Percentiles rank a stretch among this genome's conserved stretches.
These are phyloP conservation scores for Hycleus phaleratus DNA, from an alignment of 1,140 invertebrate genomes.

Conservation along the genomic window DNA sequence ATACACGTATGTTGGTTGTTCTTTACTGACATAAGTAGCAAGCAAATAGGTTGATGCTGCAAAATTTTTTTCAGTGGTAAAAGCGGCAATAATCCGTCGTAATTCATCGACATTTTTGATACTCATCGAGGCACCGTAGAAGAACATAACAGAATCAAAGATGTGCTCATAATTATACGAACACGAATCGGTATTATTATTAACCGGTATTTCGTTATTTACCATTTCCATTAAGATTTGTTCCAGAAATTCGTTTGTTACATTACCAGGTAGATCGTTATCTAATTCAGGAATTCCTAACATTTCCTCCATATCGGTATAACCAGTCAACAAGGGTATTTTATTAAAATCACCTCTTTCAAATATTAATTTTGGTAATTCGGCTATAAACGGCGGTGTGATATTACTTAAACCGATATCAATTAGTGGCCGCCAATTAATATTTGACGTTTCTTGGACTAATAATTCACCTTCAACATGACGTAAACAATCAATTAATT, in stretches of 20 bases:
- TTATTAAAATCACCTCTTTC: conserved; percentile 50
- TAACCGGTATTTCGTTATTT: conserved; percentile 48
- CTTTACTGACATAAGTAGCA: conserved; percentile 54
- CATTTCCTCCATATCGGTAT: conserved; percentile 70
- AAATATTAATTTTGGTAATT: conserved; percentile 54
- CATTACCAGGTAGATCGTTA: conserved; percentile 46
- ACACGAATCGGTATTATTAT: conserved; percentile 52
- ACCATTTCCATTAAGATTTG: conserved; percentile 53
- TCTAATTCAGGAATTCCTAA: conserved; percentile 50
- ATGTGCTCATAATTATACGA: conserved; percentile 59
- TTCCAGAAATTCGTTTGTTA: conserved; percentile 48
- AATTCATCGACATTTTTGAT: conserved; percentile 50
- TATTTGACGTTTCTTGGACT: conserved; percentile 52
- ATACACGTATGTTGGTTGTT: conserved; percentile 56
- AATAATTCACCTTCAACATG: conserved; percentile 49
- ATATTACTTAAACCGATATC: conserved; percentile 62
- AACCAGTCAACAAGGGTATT: conserved; percentile 64
- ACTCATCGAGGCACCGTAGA: conserved; percentile 52
- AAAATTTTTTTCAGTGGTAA: conserved; percentile 66
- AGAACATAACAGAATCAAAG: conserved; percentile 65
- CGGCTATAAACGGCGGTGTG: conserved; percentile 55
- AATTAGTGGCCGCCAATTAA: conserved; percentile 68
- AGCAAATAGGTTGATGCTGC: conserved; percentile 59
- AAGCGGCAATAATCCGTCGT: conserved; percentile 54
- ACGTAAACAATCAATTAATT: conserved; percentile 60